These are phyloP conservation scores for Grallaria varia DNA, from an alignment of 2,113 vertebrate species.

Conservation along the genomic window DNA sequence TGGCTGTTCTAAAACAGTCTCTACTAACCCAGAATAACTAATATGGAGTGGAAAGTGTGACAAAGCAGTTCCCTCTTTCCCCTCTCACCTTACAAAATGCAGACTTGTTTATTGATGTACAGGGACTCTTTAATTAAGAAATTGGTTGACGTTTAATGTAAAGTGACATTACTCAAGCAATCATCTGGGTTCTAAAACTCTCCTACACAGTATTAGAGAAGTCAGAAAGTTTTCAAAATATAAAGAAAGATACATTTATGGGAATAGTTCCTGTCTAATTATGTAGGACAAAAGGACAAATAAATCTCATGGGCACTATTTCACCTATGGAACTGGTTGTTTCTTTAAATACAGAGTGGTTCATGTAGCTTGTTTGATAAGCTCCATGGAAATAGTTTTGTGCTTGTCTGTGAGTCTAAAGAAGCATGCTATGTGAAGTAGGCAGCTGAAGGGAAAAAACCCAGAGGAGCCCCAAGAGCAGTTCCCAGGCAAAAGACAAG, in stretches of 20 bases:
- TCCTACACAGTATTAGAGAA: not conserved
- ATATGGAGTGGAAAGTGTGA: not conserved
- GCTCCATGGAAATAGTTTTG: not conserved
- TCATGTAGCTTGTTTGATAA: not conserved
- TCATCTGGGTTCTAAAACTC: not conserved
- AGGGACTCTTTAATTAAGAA: not conserved
- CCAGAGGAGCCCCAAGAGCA: not conserved
- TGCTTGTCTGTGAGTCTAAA: not conserved
- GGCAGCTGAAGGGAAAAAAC: not conserved
- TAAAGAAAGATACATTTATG: not conserved
- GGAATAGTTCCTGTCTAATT: not conserved
- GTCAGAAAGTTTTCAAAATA: not conserved
- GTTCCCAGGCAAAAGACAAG: not conserved
- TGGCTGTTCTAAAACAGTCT: not conserved
- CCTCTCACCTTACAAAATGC: not conserved
- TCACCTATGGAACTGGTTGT: not conserved
- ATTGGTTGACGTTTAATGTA: not conserved
- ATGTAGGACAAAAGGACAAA: not conserved
- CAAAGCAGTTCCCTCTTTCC: not conserved
- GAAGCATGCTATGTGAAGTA: fast-evolving
- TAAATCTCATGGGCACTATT: not conserved
- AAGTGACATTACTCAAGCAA: not conserved
- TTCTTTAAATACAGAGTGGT: not conserved
- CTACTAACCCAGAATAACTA: not conserved
- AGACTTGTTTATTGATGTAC: not conserved